Base-by-base conservation (phyloP, 2,888 invertebrate species). In the Melanchra persicariae region DNA sequence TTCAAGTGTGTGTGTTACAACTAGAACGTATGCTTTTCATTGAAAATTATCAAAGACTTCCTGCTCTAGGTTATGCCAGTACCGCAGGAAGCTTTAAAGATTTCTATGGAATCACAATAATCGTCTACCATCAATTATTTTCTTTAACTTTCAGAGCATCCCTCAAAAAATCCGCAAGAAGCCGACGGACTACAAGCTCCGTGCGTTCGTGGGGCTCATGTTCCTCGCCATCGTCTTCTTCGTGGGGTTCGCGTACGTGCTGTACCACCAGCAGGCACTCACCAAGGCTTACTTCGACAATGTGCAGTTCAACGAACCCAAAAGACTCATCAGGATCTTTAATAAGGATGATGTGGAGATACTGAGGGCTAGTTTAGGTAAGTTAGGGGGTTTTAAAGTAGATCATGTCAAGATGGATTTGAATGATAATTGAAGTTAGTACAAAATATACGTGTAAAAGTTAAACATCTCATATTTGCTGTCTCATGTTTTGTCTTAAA, bases 251-350 rank as follows among this genome's bases (percentile, higher is more conserved):
- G 98, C 98, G 0, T 98, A 98, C 87, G 97, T 98, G 1, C 97
- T 98, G 73, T 98, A 98, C 91, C 97, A 98, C 77, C 98, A 98
- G 87, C 97, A 98, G 90, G 97, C 98, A 0, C 93, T 98, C 37
- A 98, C 98, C 75, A 97, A 97, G 87, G 98, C 98, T 0, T 98
- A 98, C 92, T 98, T 98, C 90, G 97, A 98, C 59, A 97, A 97
- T 87, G 98, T 98, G 65, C 97, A 98, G 91, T 98, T 98, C 93
- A 98, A 98, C 87, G 97, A 98, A 81, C 97, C 97, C 34, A 97
- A 98, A 88, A 95, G 98, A 70, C 93, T 97, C 24, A 96, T 98
- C 85, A 97, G 97, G 86, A 97, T 98, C 55, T 97, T 97, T 87
- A 98, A 97, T 87, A 96, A 96, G 65, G 97, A 97, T 47, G 98